Percentiles rank a stretch among this genome's conserved stretches.
Evolutionary conservation across 2,888 invertebrate genomes (phyloP).

Genomic region (Julus scanicus): DNA sequence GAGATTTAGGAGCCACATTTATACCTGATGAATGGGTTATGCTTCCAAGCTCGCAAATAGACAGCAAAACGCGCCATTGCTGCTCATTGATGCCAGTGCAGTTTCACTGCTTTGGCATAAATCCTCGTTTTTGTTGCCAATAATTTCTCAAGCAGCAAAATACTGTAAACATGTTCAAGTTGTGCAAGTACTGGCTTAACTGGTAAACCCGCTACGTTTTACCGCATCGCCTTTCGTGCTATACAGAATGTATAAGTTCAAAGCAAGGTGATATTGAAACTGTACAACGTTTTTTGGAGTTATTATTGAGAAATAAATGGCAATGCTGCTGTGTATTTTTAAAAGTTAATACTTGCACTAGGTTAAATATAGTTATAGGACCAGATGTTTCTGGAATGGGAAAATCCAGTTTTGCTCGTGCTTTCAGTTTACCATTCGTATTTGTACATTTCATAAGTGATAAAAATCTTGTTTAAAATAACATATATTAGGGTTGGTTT

Average conservation of each 20-base stretch:
- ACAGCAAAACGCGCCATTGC: conserved; percentile 21
- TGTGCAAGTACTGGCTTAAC: neutral
- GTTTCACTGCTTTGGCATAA: conserved; percentile 43
- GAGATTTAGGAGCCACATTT: conserved; percentile 20
- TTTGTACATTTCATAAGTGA: too few species aligned
- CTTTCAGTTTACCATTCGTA: too few species aligned
- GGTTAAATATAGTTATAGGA: neutral
- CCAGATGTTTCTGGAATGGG: neutral
- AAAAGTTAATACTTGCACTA: neutral
- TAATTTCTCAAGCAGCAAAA: neutral
- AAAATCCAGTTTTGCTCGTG: too few species aligned
- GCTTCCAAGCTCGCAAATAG: conserved; percentile 30
- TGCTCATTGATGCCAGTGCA: conserved; percentile 37
- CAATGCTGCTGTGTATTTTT: neutral
- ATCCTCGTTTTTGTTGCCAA: conserved; percentile 35
- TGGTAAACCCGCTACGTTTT: neutral
- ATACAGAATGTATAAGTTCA: neutral
- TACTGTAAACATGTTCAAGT: neutral
- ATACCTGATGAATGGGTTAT: conserved; percentile 36
- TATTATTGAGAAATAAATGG: neutral
- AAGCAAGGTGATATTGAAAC: neutral
- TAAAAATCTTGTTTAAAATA: too few species aligned
- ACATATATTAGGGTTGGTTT: too few species aligned
- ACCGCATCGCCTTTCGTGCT: neutral
- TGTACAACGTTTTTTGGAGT: neutral